phyloP scores from a whole-genome alignment of 2,797 vertebrate species.

The Micrastur ruficollis region DNA sequence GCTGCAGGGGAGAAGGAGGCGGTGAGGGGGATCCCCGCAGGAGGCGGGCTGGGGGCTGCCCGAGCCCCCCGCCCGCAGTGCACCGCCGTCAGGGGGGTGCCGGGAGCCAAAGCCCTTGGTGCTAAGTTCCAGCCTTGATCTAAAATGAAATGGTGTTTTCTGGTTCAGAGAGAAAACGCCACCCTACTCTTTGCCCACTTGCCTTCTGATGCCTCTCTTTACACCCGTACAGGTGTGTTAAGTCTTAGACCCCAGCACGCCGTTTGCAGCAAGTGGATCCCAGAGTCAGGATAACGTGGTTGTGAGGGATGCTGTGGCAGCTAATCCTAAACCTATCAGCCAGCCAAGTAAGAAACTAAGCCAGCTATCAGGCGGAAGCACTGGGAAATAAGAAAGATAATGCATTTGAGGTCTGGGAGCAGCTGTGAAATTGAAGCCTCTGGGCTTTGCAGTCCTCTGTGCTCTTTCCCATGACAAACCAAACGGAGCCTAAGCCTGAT shows the following conservation, averaged over 20 bases:
- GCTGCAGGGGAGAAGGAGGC: not conserved
- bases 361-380: not conserved
- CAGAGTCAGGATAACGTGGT: no score
- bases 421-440: not conserved
- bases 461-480: not conserved
- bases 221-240: rapidly evolving
- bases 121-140: not conserved
- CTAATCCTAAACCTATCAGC: not conserved
- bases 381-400: not conserved
- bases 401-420: not conserved
- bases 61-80: no score
- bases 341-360: not conserved
- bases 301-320: not conserved
- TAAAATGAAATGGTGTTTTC: rapidly evolving
- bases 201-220: not conserved
- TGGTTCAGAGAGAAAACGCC: not conserved
- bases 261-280: not conserved
- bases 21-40: rapidly evolving
- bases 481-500: not conserved
- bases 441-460: not conserved
- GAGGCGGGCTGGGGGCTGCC: not conserved
- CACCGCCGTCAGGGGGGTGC: rapidly evolving
- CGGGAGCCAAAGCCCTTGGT: not conserved
- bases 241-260: not conserved
- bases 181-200: not conserved